A percentile compares a stretch with the other conserved stretches of the same genome.
phyloP scores from a whole-genome alignment of 2,113 vertebrate genomes.

The Cynoglossus semilaevis region DNA sequence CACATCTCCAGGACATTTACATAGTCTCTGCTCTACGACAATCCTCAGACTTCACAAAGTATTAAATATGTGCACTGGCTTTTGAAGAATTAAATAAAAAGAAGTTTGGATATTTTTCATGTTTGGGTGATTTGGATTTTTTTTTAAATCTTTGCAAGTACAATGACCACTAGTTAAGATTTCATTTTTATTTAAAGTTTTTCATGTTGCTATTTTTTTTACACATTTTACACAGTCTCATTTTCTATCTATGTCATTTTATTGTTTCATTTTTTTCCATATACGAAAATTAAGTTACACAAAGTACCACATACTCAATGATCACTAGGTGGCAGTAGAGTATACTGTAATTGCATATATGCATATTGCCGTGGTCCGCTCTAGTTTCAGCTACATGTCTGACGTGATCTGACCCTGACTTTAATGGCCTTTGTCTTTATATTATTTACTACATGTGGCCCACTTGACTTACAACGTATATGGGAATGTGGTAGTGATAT shows the following conservation, averaged over 20 bases:
- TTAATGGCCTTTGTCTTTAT: background rate
- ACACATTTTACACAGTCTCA: too few species aligned
- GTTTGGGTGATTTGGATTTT: background rate
- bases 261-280: constrained; percentile 1
- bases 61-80: constrained; percentile 27
- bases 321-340: constrained; percentile 91
- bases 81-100: constrained; percentile 6
- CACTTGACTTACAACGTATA: background rate
- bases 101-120: too few species aligned
- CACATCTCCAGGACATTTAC: constrained; percentile 37
- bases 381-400: constrained; percentile 25
- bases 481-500: background rate
- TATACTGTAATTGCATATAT: constrained; percentile 71
- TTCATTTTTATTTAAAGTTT: background rate
- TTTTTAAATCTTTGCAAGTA: too few species aligned
- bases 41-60: constrained; percentile 40
- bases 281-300: constrained; percentile 7
- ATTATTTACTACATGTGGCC: background rate
- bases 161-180: too few species aligned
- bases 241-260: background rate
- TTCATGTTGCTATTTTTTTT: background rate
- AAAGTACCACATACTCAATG: constrained; percentile 19
- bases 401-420: constrained; percentile 21
- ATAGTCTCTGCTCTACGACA: constrained; percentile 39
- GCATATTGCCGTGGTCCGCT: constrained; percentile 44